These are phyloP conservation scores for Drosophila erecta DNA, from an alignment of 1,140 invertebrate species.

Conservation along the genomic window DNA sequence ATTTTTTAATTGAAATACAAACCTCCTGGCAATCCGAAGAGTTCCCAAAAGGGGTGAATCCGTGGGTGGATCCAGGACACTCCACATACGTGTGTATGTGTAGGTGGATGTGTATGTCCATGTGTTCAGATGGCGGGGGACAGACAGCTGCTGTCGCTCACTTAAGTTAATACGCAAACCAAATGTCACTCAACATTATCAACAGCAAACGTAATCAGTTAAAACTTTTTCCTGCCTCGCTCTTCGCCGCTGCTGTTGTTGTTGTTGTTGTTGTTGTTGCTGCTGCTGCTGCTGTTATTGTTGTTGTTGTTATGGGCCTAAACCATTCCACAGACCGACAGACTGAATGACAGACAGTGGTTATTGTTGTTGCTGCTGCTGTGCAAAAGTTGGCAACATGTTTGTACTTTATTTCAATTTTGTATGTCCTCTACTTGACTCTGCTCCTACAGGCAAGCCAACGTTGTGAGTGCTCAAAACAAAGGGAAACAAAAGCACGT, in stretches of 20 bases:
- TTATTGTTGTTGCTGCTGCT: constrained; percentile 25
- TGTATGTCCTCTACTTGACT: constrained; percentile 58
- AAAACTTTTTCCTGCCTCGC: constrained; percentile 65
- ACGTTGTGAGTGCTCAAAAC: constrained; percentile 37
- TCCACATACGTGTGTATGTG: constrained; percentile 1
- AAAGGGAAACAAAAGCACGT: constrained; percentile 10
- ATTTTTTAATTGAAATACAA: constrained; percentile 76
- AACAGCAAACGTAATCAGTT: constrained; percentile 80
- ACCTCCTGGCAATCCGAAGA: constrained; percentile 61
- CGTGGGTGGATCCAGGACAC: neutral
- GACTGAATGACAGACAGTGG: constrained; percentile 30
- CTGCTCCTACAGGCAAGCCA: constrained; percentile 23
- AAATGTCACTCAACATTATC: constrained; percentile 81
- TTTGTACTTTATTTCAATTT: constrained; percentile 80
- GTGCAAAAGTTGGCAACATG: constrained; percentile 69
- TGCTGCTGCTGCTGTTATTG: constrained; percentile 2
- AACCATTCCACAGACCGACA: constrained; percentile 43
- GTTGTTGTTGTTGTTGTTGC: neutral
- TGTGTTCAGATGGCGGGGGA: neutral
- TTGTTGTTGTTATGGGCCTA: constrained; percentile 44
- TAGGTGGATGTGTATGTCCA: neutral
- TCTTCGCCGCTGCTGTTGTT: neutral
- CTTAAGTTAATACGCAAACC: constrained; percentile 81
- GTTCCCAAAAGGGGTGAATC: constrained; percentile 19
- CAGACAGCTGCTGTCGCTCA: constrained; percentile 60